These are phyloP conservation scores for Notolepis coatsorum DNA, from an alignment of 2,797 vertebrate genomes.

Conservation along the genomic window DNA sequence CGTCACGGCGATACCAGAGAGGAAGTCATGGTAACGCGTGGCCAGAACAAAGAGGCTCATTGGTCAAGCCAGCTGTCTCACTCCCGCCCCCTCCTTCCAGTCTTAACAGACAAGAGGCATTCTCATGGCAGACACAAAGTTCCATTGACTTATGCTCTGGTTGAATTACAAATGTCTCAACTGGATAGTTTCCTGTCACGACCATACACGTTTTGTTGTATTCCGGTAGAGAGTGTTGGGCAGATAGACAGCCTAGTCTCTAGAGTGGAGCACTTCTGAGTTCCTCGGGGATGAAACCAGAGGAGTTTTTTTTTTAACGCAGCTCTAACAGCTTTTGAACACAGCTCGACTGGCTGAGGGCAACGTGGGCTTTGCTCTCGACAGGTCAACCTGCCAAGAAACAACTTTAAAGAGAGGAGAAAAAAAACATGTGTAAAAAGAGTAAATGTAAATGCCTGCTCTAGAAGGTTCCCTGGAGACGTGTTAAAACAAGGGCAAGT, in stretches of 20 bases:
- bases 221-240: constrained; percentile 7
- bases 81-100: background rate
- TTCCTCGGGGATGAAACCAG: constrained; percentile 61
- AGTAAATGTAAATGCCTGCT: constrained; percentile 73
- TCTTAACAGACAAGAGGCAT: background rate
- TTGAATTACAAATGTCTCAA: constrained; percentile 10
- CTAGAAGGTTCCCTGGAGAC: constrained; percentile 68
- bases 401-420: constrained; percentile 59
- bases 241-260: constrained; percentile 21
- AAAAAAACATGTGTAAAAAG: constrained; percentile 42
- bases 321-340: constrained; percentile 63
- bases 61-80: background rate
- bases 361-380: constrained; percentile 55
- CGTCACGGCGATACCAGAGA: background rate
- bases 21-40: background rate
- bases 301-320: constrained; percentile 56
- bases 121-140: background rate
- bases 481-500: constrained; percentile 75
- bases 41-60: constrained; percentile 1
- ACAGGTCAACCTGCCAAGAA: constrained; percentile 75
- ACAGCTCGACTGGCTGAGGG: constrained; percentile 61
- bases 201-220: constrained; percentile 14
- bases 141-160: background rate
- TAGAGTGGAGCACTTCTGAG: constrained; percentile 31
- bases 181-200: constrained; percentile 13